Evolutionary conservation across 2,888 invertebrate species (phyloP).

Genomic region (Platerodrilus igneus): DNA sequence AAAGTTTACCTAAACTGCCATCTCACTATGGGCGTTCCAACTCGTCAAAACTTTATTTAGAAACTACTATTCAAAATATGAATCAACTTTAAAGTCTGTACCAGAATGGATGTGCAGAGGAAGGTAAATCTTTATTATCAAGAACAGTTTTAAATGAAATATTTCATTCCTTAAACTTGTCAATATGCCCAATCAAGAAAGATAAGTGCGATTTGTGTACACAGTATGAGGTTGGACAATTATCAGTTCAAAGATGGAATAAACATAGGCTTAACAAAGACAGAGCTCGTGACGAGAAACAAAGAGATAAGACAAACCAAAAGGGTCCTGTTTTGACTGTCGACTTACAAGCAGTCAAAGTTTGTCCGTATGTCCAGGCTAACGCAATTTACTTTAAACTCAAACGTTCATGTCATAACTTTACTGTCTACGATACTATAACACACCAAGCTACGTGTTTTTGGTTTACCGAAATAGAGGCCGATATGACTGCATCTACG

Average conservation of each 20-base stretch:
- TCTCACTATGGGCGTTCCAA: slow-evolving; percentile 2
- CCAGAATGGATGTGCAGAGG: background rate
- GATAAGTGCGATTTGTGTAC: slow-evolving; percentile 8
- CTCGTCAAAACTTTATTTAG: slow-evolving; percentile 7
- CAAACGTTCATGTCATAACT: slow-evolving; percentile 8
- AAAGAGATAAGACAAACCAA: slow-evolving; percentile 3
- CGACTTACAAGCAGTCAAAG: slow-evolving; percentile 7
- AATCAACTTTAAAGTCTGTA: slow-evolving; percentile 4
- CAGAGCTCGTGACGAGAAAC: background rate
- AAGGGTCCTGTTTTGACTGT: slow-evolving; percentile 1
- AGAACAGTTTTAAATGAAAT: slow-evolving; percentile 2
- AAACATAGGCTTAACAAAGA: background rate
- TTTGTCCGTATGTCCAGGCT: background rate
- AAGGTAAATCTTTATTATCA: background rate
- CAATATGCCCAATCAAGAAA: slow-evolving; percentile 3
- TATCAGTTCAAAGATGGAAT: slow-evolving; percentile 4
- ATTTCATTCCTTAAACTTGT: slow-evolving; percentile 4
- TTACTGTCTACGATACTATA: slow-evolving; percentile 6
- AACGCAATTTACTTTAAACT: slow-evolving; percentile 4
- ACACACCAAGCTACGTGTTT: slow-evolving; percentile 1
- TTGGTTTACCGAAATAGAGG: slow-evolving; percentile 7
- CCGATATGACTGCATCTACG: slow-evolving; percentile 1
- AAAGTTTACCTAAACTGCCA: slow-evolving; percentile 3
- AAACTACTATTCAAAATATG: background rate
- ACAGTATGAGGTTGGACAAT: slow-evolving; percentile 5